Conservation (phyloP, 1,140 invertebrate genomes). For the Heliothis subflexa region DNA sequence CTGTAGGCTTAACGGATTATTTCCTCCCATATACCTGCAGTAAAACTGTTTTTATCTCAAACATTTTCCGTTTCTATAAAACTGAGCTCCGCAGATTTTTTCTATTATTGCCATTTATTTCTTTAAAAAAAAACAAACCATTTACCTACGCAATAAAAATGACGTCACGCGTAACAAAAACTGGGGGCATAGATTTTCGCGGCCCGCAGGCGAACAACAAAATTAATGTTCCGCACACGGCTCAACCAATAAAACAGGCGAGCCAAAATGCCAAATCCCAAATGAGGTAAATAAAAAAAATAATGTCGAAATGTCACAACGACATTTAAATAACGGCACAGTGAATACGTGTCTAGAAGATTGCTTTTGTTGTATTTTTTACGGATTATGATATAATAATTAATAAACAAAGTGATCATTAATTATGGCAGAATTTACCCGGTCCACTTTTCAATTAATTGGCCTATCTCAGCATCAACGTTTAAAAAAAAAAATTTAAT, state of each 20-base stretch:
- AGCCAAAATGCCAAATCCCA: slow-evolving; percentile 73
- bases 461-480: no score
- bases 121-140: slow-evolving; percentile 13
- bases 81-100: no score
- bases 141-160: slow-evolving; percentile 36
- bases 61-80: no score
- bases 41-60: no score
- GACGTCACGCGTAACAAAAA: slow-evolving; percentile 42
- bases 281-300: slow-evolving; percentile 79
- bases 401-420: not conserved
- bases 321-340: slow-evolving; percentile 68
- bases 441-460: no score
- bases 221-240: slow-evolving; percentile 79
- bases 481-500: no score
- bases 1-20: no score
- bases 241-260: slow-evolving; percentile 67
- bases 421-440: no score
- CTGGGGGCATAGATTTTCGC: slow-evolving; percentile 41
- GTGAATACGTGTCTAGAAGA: slow-evolving; percentile 7
- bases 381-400: not conserved
- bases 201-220: slow-evolving; percentile 59
- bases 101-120: no score
- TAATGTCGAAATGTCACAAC: slow-evolving; percentile 69
- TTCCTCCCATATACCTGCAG: no score
- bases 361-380: slow-evolving; percentile 17